These are phyloP conservation scores for Schizopygopsis pylzovi DNA, from an alignment of 2,797 vertebrate genomes.

Conservation along the genomic window DNA sequence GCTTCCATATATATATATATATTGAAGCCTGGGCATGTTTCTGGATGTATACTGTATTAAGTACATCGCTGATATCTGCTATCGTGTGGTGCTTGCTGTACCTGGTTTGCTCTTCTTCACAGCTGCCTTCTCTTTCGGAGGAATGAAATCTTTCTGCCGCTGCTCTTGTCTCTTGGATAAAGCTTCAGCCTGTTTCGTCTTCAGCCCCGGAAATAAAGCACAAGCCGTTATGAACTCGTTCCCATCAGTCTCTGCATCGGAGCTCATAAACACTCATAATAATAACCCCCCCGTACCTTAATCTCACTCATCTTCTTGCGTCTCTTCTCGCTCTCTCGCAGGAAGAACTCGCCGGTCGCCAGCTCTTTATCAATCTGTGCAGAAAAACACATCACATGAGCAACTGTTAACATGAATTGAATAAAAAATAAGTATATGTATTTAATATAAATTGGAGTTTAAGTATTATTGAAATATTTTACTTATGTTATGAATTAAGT, in stretches of 20 bases:
- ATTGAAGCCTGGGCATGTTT: not conserved
- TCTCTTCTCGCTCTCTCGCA: slow-evolving; percentile 89
- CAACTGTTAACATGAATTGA: not conserved
- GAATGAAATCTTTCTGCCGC: slow-evolving; percentile 93
- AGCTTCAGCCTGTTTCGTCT: slow-evolving; percentile 90
- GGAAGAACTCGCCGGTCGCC: slow-evolving; percentile 93
- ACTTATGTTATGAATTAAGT: too few relatives aligned
- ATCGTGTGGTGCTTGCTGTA: slow-evolving; percentile 60
- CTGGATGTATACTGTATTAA: not conserved
- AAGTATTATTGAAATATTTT: not conserved
- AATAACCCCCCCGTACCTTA: slow-evolving; percentile 78
- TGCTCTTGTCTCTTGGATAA: slow-evolving; percentile 88
- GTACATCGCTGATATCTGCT: not conserved
- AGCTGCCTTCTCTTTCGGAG: slow-evolving; percentile 90
- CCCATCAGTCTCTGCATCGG: not conserved
- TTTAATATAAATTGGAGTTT: not conserved
- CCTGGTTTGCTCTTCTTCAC: slow-evolving; percentile 84
- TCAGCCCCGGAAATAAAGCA: not conserved
- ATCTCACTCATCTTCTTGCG: slow-evolving; percentile 88
- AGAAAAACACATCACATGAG: not conserved
- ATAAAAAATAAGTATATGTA: not conserved
- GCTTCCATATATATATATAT: not conserved
- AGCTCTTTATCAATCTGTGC: slow-evolving; percentile 90
- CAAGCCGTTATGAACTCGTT: not conserved
- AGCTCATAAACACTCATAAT: not conserved